A percentile compares a stretch with the other conserved stretches of the same genome.
Evolutionary conservation across 2,113 vertebrate genomes (phyloP).

Genomic region (Protobothrops mucrosquamatus): DNA sequence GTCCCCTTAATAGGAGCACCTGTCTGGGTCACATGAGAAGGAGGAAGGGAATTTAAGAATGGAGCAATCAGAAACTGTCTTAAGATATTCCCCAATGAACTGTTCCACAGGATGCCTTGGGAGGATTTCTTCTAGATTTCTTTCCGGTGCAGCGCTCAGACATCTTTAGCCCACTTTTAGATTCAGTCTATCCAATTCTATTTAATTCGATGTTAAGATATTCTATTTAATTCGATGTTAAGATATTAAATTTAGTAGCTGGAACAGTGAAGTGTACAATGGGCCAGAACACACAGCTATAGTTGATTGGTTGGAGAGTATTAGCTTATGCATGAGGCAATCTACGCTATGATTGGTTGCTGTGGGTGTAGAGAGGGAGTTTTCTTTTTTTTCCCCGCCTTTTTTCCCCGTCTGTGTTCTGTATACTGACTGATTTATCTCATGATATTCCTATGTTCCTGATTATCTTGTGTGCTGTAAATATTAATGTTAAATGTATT

Average conservation of each 20-base stretch:
- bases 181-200: background rate
- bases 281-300: background rate
- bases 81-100: background rate
- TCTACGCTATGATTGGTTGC: background rate
- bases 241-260: background rate
- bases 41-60: background rate
- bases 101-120: background rate
- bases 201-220: background rate
- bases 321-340: background rate
- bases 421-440: background rate
- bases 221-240: background rate
- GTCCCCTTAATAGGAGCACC: background rate
- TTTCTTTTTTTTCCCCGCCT: background rate
- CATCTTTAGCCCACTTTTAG: background rate
- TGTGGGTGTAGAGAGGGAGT: background rate
- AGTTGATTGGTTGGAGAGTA: background rate
- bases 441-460: background rate
- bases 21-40: background rate
- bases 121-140: background rate
- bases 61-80: background rate
- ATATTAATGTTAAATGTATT: background rate
- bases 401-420: background rate
- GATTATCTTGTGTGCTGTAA: background rate
- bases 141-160: background rate
- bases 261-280: background rate